Evolutionary conservation across 2,113 vertebrate species (phyloP).

Genomic region (Chinchilla lanigera): DNA sequence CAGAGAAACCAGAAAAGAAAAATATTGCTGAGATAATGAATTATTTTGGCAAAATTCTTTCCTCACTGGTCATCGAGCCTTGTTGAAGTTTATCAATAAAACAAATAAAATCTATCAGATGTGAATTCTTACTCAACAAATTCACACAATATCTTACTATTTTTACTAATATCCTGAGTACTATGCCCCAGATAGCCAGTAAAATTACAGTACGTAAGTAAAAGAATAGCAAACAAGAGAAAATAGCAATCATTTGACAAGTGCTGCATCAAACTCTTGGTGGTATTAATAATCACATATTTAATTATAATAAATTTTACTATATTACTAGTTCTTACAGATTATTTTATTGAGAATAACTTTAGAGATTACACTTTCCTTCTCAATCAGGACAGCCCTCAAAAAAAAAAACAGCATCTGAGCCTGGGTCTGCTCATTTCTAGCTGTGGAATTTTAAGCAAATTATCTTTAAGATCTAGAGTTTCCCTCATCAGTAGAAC

Average conservation of each 20-base stretch:
- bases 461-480: not conserved
- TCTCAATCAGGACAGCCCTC: not conserved
- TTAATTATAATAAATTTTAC: conserved; percentile 26
- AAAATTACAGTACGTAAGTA: not conserved
- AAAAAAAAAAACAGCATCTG: not conserved
- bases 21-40: not conserved
- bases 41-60: conserved; percentile 23
- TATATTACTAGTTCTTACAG: not conserved
- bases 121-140: not conserved
- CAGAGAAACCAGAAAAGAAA: not conserved
- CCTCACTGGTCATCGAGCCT: not conserved
- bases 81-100: conserved; percentile 10
- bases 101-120: not conserved
- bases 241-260: not conserved
- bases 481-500: not conserved
- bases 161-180: not conserved
- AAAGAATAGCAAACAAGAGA: not conserved
- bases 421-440: not conserved
- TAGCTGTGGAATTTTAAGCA: not conserved
- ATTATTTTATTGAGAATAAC: not conserved
- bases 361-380: not conserved
- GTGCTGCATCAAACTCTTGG: not conserved
- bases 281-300: not conserved
- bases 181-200: not conserved
- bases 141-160: not conserved